Evolutionary conservation across 2,113 vertebrate species (phyloP), one percentile per base, ranked within the genome.

Genomic region (Rynchops niger): DNA sequence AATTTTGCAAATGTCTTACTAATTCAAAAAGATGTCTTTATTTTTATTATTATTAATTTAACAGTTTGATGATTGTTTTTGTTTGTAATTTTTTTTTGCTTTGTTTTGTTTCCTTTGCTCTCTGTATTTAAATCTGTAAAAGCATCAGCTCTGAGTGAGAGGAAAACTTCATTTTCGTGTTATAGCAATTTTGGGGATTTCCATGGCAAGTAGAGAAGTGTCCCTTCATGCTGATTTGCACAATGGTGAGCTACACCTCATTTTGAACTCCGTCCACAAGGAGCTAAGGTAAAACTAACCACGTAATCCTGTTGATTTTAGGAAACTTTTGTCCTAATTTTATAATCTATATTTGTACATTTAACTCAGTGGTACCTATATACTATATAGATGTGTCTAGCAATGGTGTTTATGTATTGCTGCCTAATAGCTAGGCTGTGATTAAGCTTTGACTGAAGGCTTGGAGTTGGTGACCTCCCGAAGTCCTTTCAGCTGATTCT

Each of bases 31-130:
- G 26, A 34, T 12, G 5, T 0, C 30, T 79, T 5, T 52, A 23
- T 52, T 74, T 42, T 82, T 52, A 23, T 47, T 80, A 53, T 21
- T 70, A 58, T 2, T 82, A 27, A 53, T 56, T 47, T 74, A 82
- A 13, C 1, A 32, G 2, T 59, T 72, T 22, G 16, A 4, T 45
- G 2, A 6, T 52, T 65, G 16, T 1, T 0, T 4, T 59, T 45
- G 43, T 77, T 53, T 42, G 52, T 53, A 40, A 40, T 9, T 1
- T 0, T 5, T 61, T 77, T 49, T 38, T 2, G 0, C 3, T 55
- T 74, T 50, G 32, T 52, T 34, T 6, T 50, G 1, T 49, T 88
- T 34, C 16, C 8, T 85, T 72, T 53, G 5, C 2, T 58, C 10
- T 80, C 8, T 59, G 5, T 20, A 11, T 63, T 82, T 78, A 38